Conservation (phyloP, 2,797 vertebrate genomes). For the Onychomys torridus region DNA sequence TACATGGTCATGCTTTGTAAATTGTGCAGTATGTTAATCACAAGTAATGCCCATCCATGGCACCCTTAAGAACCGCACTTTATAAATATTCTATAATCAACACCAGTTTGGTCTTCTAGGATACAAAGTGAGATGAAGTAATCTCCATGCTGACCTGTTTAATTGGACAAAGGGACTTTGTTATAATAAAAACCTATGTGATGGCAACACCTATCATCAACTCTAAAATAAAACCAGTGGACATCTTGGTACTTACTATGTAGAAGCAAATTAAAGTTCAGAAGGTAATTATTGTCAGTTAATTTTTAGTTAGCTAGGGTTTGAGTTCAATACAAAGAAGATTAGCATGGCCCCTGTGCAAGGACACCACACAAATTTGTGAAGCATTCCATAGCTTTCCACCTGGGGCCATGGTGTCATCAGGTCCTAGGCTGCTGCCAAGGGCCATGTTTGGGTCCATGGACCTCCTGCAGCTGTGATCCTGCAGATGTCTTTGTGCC, state of each 20-base stretch:
- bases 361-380: not conserved
- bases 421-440: too few relatives aligned
- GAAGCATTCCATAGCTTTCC: not conserved
- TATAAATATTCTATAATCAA: not conserved
- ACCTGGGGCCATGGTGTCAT: not conserved
- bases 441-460: too few relatives aligned
- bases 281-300: not conserved
- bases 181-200: not conserved
- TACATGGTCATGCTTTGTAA: not conserved
- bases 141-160: not conserved
- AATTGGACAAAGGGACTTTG: not conserved
- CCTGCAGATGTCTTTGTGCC: too few relatives aligned
- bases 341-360: not conserved
- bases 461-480: too few relatives aligned
- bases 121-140: constrained; percentile 29
- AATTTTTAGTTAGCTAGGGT: not conserved
- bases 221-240: constrained; percentile 17
- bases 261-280: not conserved
- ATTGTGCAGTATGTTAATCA: not conserved
- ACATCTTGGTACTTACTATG: not conserved
- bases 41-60: not conserved
- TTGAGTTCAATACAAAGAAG: not conserved
- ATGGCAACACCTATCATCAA: not conserved
- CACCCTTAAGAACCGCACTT: not conserved
- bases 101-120: not conserved